Conservation (phyloP, 1,140 invertebrate genomes). For the Leptoteleia sp. region DNA sequence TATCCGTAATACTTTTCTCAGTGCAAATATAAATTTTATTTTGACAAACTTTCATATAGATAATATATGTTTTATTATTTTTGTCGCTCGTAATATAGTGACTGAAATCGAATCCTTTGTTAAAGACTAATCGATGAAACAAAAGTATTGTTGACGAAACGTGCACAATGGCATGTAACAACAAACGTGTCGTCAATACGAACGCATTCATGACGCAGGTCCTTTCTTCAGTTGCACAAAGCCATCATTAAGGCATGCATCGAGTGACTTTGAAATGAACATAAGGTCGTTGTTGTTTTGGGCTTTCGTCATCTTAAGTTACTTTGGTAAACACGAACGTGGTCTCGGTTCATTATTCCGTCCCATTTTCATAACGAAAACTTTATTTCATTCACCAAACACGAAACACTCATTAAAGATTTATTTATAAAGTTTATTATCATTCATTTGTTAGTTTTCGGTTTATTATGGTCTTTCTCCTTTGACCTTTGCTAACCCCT, state of each 20-base stretch:
- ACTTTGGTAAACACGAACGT: conserved; percentile 7
- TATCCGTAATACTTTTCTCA: too few relatives aligned
- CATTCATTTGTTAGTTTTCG: too few relatives aligned
- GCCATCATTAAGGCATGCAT: conserved; percentile 4
- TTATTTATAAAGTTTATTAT: too few relatives aligned
- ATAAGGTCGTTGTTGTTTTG: conserved; percentile 5
- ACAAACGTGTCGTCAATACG: conserved; percentile 7
- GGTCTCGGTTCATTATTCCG: not conserved
- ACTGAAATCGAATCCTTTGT: not conserved
- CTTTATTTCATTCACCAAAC: not conserved
- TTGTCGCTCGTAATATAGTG: too few relatives aligned
- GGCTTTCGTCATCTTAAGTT: conserved; percentile 5
- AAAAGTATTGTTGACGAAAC: not conserved
- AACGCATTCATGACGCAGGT: conserved; percentile 12
- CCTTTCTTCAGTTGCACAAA: conserved; percentile 35
- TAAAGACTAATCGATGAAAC: conserved; percentile 1
- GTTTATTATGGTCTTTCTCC: too few relatives aligned
- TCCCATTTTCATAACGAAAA: not conserved
- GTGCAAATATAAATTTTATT: too few relatives aligned
- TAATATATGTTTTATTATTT: too few relatives aligned
- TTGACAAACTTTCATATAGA: too few relatives aligned
- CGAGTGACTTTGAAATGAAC: conserved; percentile 31
- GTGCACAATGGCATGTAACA: conserved; percentile 14
- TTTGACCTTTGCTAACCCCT: too few relatives aligned
- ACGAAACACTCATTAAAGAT: too few relatives aligned